A percentile compares a stretch with the other conserved stretches of the same genome.
Evolutionary conservation across 2,888 invertebrate genomes (phyloP).

Genomic region (Zonitis immaculata): DNA sequence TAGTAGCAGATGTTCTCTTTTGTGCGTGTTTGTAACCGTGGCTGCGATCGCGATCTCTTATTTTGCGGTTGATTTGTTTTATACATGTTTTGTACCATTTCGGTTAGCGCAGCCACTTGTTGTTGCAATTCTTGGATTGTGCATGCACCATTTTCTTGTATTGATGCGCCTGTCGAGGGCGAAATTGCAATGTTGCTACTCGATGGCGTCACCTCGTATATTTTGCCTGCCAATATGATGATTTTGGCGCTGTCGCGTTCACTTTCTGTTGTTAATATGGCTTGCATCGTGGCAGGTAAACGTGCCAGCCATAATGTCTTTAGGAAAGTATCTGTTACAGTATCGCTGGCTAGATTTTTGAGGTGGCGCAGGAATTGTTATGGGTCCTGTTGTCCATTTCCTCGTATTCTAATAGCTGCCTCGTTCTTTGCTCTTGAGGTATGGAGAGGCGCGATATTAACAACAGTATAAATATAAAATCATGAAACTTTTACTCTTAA

Average conservation of each 20-base stretch:
- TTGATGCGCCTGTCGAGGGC: too few species aligned
- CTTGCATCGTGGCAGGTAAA: slow-evolving; percentile 14
- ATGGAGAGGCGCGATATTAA: background rate
- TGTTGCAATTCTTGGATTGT: background rate
- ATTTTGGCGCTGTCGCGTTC: background rate
- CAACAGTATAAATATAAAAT: too few species aligned
- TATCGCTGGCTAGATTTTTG: slow-evolving; percentile 16
- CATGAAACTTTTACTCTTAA: too few species aligned
- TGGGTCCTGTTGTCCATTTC: slow-evolving; percentile 24
- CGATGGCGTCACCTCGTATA: too few species aligned
- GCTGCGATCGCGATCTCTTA: too few species aligned
- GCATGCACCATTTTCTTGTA: slow-evolving; percentile 14
- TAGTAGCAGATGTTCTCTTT: too few species aligned
- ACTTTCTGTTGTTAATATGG: slow-evolving; percentile 22
- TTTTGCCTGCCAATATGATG: too few species aligned
- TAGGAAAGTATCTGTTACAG: slow-evolving; percentile 20
- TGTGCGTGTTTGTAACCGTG: too few species aligned
- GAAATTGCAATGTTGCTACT: too few species aligned
- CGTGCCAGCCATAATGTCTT: slow-evolving; percentile 19
- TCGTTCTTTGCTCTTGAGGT: slow-evolving; percentile 10
- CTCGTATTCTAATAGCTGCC: slow-evolving; percentile 13
- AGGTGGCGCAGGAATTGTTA: slow-evolving; percentile 31
- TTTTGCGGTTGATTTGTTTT: too few species aligned
- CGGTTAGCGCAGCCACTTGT: too few species aligned
- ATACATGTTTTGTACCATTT: too few species aligned